Percentiles rank a stretch among this genome's conserved stretches.
Evolutionary conservation across 2,113 vertebrate genomes (phyloP).

Genomic region (Dicerorhinus sumatrensis): DNA sequence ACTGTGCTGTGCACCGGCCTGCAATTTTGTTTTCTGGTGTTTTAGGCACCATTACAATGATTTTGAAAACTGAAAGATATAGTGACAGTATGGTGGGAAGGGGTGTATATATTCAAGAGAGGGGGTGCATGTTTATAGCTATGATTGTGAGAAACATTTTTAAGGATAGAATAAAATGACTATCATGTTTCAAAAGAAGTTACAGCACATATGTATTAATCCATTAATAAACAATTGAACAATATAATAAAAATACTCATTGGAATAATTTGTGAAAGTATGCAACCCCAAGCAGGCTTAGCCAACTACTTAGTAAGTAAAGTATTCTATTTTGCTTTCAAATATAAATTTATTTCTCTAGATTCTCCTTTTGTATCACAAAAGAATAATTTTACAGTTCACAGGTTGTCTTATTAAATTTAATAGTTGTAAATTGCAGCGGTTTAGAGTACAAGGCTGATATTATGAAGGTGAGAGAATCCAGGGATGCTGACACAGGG

Average conservation of each 20-base stretch:
- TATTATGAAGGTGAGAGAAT: not conserved
- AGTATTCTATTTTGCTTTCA: not conserved
- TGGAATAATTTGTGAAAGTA: not conserved
- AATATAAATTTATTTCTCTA: not conserved
- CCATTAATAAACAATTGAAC: not conserved
- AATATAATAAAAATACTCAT: not conserved
- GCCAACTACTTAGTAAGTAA: not conserved
- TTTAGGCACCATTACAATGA: not conserved
- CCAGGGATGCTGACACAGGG: not conserved
- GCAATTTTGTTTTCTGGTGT: not conserved
- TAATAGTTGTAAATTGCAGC: not conserved
- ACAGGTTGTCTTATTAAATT: not conserved
- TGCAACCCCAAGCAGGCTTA: not conserved
- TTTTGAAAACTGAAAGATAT: not conserved
- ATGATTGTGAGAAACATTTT: not conserved
- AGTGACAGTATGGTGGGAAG: not conserved
- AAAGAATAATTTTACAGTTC: not conserved
- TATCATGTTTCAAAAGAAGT: not conserved
- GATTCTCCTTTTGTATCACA: not conserved
- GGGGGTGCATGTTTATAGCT: not conserved
- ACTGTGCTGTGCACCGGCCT: not conserved
- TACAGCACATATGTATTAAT: not conserved
- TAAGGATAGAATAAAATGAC: not conserved
- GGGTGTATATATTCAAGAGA: not conserved
- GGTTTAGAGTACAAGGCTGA: not conserved